These are phyloP conservation scores for Numida meleagris DNA, from an alignment of 2,113 vertebrate genomes.

Conservation along the genomic window DNA sequence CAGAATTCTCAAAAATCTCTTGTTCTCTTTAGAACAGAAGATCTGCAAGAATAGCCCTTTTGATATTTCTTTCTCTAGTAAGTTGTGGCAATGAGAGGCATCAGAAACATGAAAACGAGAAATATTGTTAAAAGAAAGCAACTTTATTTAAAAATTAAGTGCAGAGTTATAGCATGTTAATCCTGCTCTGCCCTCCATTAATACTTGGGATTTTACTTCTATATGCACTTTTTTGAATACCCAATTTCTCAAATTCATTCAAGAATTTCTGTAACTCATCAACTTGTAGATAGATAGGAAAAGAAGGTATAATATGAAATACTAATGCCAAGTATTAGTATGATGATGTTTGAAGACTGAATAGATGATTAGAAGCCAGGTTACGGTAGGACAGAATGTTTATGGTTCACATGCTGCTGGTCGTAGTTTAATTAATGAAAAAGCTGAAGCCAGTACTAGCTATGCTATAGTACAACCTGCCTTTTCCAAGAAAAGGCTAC, in stretches of 20 bases:
- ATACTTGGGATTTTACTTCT: background rate
- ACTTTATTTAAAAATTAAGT: background rate
- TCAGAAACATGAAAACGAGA: background rate
- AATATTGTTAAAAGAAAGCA: background rate
- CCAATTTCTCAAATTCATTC: background rate
- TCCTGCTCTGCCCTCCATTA: background rate
- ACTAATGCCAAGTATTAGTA: background rate
- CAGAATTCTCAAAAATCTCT: slow-evolving; percentile 19
- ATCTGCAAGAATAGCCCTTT: background rate
- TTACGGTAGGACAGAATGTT: background rate
- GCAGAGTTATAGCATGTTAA: background rate
- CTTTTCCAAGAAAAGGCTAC: slow-evolving; percentile 13
- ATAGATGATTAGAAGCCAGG: background rate
- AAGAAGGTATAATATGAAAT: slow-evolving; percentile 3
- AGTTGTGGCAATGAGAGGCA: background rate
- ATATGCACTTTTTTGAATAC: background rate
- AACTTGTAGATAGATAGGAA: background rate
- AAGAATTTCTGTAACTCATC: slow-evolving; percentile 19
- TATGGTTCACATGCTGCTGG: background rate
- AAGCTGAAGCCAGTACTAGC: background rate
- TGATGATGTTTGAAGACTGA: background rate
- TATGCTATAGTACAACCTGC: background rate
- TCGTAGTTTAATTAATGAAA: background rate
- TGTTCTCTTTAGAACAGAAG: slow-evolving; percentile 22
- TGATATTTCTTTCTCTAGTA: background rate